Percentiles rank a stretch among this genome's conserved stretches.
Conservation (phyloP, 2,888 invertebrate genomes). For the Chelonus formosanus region DNA sequence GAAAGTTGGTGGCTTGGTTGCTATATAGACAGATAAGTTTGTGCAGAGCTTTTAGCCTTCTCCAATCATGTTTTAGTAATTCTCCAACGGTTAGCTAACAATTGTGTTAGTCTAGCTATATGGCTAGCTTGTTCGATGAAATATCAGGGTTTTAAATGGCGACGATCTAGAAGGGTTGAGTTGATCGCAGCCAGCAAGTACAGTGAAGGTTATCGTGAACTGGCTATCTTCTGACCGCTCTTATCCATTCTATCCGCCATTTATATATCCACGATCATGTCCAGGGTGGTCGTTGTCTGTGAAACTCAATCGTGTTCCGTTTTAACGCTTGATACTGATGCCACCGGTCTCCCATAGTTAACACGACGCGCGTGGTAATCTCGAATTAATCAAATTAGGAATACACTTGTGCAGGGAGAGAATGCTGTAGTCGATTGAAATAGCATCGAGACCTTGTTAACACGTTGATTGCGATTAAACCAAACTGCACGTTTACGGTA, state of each 20-base stretch:
- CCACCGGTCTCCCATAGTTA: constrained; percentile 32
- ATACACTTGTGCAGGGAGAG: constrained; percentile 29
- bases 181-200: background rate
- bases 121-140: constrained; percentile 16
- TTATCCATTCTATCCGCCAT: constrained; percentile 16
- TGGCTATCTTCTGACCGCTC: background rate
- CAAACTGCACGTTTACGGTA: background rate
- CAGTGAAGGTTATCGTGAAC: constrained; percentile 4
- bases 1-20: constrained; percentile 23
- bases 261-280: constrained; percentile 15
- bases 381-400: constrained; percentile 48
- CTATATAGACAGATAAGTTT: constrained; percentile 42
- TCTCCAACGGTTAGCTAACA: constrained; percentile 51
- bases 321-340: constrained; percentile 31
- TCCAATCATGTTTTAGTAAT: constrained; percentile 9
- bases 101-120: constrained; percentile 52
- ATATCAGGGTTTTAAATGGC: constrained; percentile 26
- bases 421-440: constrained; percentile 29
- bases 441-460: constrained; percentile 23
- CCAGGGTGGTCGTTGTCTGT: constrained; percentile 22
- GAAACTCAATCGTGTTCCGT: constrained; percentile 36
- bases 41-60: constrained; percentile 52
- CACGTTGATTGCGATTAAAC: constrained; percentile 13
- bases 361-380: constrained; percentile 42
- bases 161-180: constrained; percentile 3